phyloP scores from a whole-genome alignment of 2,797 vertebrate genomes.

The Siniperca undulata region DNA sequence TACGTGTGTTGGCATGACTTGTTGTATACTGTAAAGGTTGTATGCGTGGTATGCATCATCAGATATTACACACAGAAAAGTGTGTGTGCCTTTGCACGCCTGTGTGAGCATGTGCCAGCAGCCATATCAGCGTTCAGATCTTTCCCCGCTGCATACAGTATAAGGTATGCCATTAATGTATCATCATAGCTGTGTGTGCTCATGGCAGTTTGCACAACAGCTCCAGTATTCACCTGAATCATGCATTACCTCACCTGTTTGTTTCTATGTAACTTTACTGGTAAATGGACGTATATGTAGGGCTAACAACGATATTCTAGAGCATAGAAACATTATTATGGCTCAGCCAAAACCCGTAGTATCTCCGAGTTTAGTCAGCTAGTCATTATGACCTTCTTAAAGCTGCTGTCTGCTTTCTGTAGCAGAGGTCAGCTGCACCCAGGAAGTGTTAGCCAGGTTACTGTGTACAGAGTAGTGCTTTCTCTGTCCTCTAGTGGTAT shows the following conservation, averaged over 20 bases:
- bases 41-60: constrained; percentile 70
- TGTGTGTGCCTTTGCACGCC: constrained; percentile 35
- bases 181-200: constrained; percentile 46
- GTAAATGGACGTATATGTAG: background rate
- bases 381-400: constrained; percentile 2
- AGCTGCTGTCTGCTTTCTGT: constrained; percentile 20
- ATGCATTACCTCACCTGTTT: constrained; percentile 53
- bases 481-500: background rate
- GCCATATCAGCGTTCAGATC: constrained; percentile 34
- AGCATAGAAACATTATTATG: background rate
- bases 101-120: constrained; percentile 47
- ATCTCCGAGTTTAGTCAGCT: background rate
- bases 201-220: constrained; percentile 19
- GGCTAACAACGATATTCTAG: background rate
- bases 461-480: background rate
- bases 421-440: constrained; percentile 8
- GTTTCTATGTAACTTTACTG: constrained; percentile 15
- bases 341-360: background rate
- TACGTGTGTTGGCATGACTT: constrained; percentile 78
- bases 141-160: constrained; percentile 25
- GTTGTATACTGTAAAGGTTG: constrained; percentile 60
- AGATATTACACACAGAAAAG: constrained; percentile 41
- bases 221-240: constrained; percentile 33
- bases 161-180: constrained; percentile 32
- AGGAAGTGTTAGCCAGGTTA: constrained; percentile 11